These are phyloP conservation scores for Holothuria glaberrima DNA, from an alignment of 35 echinoderm and acorn worm species.

Conservation along the genomic window DNA sequence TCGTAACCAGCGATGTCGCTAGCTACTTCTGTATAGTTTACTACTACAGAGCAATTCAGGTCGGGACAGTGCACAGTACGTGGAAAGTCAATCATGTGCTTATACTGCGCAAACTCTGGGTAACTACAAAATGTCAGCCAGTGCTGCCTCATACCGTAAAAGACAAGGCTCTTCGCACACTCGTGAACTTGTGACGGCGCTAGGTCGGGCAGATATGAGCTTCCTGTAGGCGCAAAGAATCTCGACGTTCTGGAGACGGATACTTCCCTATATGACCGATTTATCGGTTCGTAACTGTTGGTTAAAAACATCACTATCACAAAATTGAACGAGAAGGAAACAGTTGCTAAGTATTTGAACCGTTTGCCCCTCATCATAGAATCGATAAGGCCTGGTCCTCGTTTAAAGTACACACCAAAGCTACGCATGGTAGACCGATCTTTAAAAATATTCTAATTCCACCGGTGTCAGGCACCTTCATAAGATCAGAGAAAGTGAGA, in stretches of 20 bases:
- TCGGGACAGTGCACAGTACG: not conserved
- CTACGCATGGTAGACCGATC: no score
- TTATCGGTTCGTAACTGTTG: not conserved
- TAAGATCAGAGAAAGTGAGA: no score
- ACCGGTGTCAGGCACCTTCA: no score
- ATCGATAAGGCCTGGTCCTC: no score
- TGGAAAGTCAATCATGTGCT: conserved; percentile 40
- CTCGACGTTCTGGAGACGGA: not conserved
- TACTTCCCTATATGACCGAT: not conserved
- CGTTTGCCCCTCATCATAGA: not conserved
- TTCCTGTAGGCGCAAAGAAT: not conserved
- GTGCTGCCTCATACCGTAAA: conserved; percentile 19
- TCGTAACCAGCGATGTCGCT: not conserved
- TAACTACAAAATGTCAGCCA: conserved; percentile 29
- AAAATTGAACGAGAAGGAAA: not conserved
- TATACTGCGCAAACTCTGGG: conserved; percentile 22
- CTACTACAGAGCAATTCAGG: not conserved
- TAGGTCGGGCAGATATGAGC: not conserved
- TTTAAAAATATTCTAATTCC: no score
- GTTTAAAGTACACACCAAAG: no score
- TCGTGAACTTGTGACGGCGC: not conserved
- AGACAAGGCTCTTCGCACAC: conserved; percentile 8
- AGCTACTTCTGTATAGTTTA: not conserved
- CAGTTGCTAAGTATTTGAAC: not conserved
- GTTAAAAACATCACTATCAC: not conserved